A percentile compares a stretch with the other conserved stretches of the same genome.
These are phyloP conservation scores for Netelia inedita DNA, from an alignment of 2,888 invertebrate genomes.

Conservation along the genomic window DNA sequence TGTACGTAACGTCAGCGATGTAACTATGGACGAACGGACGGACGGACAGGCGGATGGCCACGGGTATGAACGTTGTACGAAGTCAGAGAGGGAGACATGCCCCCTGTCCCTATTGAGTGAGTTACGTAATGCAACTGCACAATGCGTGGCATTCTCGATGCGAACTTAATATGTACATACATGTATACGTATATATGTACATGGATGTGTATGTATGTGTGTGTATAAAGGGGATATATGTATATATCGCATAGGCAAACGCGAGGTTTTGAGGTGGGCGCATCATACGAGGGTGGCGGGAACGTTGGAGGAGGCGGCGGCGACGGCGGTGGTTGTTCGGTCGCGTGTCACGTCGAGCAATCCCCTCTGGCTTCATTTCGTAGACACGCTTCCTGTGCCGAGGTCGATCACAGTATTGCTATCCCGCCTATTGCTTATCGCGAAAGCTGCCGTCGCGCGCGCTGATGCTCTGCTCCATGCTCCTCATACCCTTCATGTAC, in stretches of 20 bases:
- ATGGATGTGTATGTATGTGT: not conserved
- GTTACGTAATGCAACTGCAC: constrained; percentile 63
- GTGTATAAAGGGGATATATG: not conserved
- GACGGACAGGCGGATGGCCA: constrained; percentile 71
- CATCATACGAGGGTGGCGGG: constrained; percentile 39
- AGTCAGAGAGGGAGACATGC: constrained; percentile 36
- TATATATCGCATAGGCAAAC: constrained; percentile 26
- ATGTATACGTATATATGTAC: not conserved
- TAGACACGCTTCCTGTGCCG: constrained; percentile 73
- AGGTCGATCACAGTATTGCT: constrained; percentile 68
- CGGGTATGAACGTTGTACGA: constrained; percentile 71
- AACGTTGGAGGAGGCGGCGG: constrained; percentile 31
- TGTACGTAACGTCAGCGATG: constrained; percentile 66
- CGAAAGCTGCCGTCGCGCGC: constrained; percentile 56
- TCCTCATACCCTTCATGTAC: constrained; percentile 44
- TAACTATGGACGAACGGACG: constrained; percentile 73
- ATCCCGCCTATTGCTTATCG: constrained; percentile 68
- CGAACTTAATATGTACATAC: constrained; percentile 6
- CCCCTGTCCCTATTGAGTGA: constrained; percentile 47
- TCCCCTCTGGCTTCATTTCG: constrained; percentile 76
- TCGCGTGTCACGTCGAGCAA: constrained; percentile 82
- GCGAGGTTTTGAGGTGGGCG: constrained; percentile 52
- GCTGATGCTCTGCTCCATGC: constrained; percentile 43
- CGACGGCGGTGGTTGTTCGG: constrained; percentile 70
- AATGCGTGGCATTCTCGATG: constrained; percentile 35